Percentiles rank a stretch among this genome's conserved stretches.
These are phyloP conservation scores for Drosophila parvula DNA, from an alignment of 1,140 invertebrate species.

Conservation along the genomic window DNA sequence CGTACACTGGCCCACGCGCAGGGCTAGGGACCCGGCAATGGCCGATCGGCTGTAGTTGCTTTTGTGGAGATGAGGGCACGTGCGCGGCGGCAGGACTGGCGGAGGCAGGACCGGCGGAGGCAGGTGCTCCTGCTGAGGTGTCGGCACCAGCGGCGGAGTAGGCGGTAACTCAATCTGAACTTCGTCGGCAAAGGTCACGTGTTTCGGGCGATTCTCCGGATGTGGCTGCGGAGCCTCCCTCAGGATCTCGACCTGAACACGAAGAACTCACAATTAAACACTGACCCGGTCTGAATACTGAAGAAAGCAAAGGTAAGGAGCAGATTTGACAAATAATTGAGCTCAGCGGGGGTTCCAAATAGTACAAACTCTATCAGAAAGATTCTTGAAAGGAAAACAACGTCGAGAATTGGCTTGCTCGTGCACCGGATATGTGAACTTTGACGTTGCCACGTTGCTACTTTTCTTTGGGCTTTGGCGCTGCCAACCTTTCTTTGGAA, in stretches of 20 bases:
- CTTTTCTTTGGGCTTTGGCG: background rate
- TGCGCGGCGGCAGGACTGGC: background rate
- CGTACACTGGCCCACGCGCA: constrained; percentile 19
- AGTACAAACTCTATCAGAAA: background rate
- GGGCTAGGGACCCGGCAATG: too few relatives aligned
- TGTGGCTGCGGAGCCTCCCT: background rate
- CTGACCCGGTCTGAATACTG: background rate
- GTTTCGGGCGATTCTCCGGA: background rate
- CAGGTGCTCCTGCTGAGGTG: background rate
- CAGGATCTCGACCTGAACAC: background rate
- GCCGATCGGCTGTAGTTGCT: background rate
- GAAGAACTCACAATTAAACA: too few relatives aligned
- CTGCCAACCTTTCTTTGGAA: background rate
- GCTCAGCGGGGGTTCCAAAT: too few relatives aligned
- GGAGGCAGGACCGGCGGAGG: background rate
- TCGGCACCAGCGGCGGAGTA: background rate
- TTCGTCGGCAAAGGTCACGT: background rate
- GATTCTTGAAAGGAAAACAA: background rate
- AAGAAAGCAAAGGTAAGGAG: rapidly evolving
- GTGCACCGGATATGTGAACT: too few relatives aligned
- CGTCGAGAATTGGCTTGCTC: too few relatives aligned
- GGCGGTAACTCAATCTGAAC: background rate
- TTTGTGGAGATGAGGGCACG: background rate
- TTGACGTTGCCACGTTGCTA: background rate
- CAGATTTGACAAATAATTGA: background rate